These are phyloP conservation scores for Pica pica DNA, from an alignment of 2,113 vertebrate genomes.

Conservation along the genomic window DNA sequence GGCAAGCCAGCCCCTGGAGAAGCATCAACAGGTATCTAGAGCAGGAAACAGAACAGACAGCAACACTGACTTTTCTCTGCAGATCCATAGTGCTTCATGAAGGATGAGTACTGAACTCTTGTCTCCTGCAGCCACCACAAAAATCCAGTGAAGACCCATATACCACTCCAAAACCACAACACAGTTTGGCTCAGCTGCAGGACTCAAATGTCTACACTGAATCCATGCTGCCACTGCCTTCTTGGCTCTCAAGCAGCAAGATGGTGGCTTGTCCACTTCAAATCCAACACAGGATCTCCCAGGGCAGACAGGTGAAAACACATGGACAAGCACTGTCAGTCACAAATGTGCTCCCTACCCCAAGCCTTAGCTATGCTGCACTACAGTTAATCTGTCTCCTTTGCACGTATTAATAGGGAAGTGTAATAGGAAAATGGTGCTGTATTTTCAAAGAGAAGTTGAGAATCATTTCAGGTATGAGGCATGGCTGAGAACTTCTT, in stretches of 20 bases:
- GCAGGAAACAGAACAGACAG: neutral
- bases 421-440: neutral
- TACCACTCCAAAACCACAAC: fast-evolving
- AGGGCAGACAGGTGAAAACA: neutral
- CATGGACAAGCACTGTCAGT: fast-evolving
- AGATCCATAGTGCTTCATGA: fast-evolving
- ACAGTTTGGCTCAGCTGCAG: too few species aligned
- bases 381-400: neutral
- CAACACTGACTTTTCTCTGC: neutral
- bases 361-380: neutral
- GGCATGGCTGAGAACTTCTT: neutral
- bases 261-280: neutral
- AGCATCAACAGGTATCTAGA: neutral
- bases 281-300: neutral
- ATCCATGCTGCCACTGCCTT: neutral
- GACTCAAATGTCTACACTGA: fast-evolving
- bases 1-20: neutral
- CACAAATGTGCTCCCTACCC: neutral
- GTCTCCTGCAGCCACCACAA: neutral
- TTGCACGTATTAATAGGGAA: neutral
- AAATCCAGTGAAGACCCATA: neutral
- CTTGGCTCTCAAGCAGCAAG: neutral
- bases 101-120: fast-evolving
- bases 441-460: neutral
- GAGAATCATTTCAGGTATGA: neutral